Base-by-base conservation (phyloP, 53 echinoderm and acorn worm genomes). In the Echinometra lucunter region DNA sequence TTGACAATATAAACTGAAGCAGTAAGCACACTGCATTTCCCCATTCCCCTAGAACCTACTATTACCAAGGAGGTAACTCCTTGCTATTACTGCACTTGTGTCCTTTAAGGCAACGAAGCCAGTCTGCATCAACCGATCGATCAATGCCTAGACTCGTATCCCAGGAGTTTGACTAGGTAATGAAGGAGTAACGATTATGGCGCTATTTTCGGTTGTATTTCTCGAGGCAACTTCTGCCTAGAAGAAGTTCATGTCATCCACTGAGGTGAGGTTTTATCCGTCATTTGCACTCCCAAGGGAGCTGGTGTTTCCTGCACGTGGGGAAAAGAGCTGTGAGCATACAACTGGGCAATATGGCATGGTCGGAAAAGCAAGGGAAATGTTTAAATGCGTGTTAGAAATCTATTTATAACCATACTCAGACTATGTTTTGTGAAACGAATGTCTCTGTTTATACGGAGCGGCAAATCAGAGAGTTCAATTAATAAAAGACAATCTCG, bases 101-200 rank as follows among this genome's bases (percentile, higher is more conserved):
- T 19, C 78, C 78, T 78, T 78, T 78, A 40, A 78, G 21, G 21
- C 42, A 38, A 38, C 21, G 42, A 78, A 42, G 38, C 19, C 7
- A 15, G 42, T 6, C 78, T 6, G 19, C 38, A 23, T 85, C n/a
- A 47, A 27, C 30, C 53, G 19, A 85, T 85, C 85, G 85, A 85
- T 85, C 85, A 85, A n/a, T 49, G 49, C n/a, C 85, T 85, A 85
- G 85, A 47, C 85, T 85, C 25, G 30, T 49, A 11, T 85, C 85
- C 85, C 85, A 85, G 49, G 85, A 85, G 85, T 85, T 53, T 30
- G 49, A 85, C 47, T 85, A 18, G 13, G 85, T 85, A 85, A 85
- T 85, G 49, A 85, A 27, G 45, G 30, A 49, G 85, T 30, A 85
- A 85, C 30, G 53, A 85, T 85, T 47, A 85, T 27, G 85, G 28